Conservation (phyloP, 1,140 invertebrate genomes). For the Leptinotarsa texana region DNA sequence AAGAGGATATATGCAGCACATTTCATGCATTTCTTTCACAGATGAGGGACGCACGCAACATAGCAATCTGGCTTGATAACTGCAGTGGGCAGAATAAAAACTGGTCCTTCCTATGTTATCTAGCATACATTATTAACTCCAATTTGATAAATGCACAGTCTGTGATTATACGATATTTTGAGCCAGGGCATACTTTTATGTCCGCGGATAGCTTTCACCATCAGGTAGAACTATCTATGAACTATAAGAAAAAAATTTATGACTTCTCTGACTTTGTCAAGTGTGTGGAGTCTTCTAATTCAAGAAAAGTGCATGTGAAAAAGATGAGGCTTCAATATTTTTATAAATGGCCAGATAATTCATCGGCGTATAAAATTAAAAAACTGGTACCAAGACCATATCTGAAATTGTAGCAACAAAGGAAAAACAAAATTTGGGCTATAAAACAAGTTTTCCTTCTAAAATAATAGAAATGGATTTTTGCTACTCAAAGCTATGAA, state of each 20-base stretch:
- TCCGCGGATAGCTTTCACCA: background rate
- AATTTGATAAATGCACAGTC: background rate
- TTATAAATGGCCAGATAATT: background rate
- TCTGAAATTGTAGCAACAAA: too few species aligned
- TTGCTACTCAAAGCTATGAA: background rate
- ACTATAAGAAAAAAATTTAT: background rate
- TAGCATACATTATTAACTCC: background rate
- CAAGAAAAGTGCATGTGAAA: background rate
- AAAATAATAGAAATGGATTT: background rate
- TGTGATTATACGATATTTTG: background rate
- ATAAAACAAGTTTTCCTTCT: background rate
- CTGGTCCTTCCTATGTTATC: background rate
- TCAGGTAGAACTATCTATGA: background rate
- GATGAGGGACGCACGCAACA: background rate
- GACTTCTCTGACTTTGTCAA: background rate
- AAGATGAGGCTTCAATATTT: background rate
- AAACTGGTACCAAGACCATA: background rate
- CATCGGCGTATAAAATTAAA: background rate
- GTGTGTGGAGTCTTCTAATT: background rate
- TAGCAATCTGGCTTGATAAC: background rate
- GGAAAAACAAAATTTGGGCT: too few species aligned
- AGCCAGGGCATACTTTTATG: background rate
- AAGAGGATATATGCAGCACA: slow-evolving; percentile 40
- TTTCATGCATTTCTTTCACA: background rate
- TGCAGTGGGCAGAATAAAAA: background rate